These are phyloP conservation scores for Aurelia aurita DNA, from an alignment of 30 jellyfish, hydroid and myxozoan genomes.

Conservation along the genomic window DNA sequence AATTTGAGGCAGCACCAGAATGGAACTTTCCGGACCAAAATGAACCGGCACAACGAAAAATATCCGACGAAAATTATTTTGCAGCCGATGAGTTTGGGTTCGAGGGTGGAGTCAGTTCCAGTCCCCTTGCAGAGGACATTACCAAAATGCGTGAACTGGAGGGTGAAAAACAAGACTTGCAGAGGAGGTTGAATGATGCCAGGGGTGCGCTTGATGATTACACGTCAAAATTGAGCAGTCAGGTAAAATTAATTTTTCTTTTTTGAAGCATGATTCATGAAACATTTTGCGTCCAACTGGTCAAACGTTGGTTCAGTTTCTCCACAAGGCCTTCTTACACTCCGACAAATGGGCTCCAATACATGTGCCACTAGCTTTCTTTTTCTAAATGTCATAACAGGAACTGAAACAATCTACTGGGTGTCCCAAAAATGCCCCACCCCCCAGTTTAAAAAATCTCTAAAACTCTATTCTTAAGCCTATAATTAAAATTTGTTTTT, in stretches of 20 bases:
- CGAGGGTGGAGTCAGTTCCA: not conserved
- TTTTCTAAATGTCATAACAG: no score
- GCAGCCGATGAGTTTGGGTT: not conserved
- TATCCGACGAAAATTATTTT: not conserved
- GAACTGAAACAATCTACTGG: no score
- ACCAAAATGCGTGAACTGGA: slow-evolving; percentile 72
- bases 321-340: no score
- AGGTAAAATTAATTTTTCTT: slow-evolving; percentile 55
- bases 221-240: slow-evolving; percentile 75
- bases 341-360: no score
- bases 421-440: no score
- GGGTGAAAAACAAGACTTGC: slow-evolving; percentile 79
- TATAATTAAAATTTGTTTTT: no score
- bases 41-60: slow-evolving; percentile 5
- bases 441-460: no score
- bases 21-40: slow-evolving; percentile 70
- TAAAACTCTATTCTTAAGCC: no score
- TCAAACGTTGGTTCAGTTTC: no score
- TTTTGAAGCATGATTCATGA: no score
- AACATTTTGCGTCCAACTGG: no score
- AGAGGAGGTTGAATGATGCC: slow-evolving; percentile 77
- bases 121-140: slow-evolving; percentile 33
- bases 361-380: no score
- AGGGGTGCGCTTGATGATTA: slow-evolving; percentile 80
- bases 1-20: slow-evolving; percentile 60